Evolutionary conservation across 2,888 invertebrate species (phyloP).

Genomic region (Bellardia pandia): DNA sequence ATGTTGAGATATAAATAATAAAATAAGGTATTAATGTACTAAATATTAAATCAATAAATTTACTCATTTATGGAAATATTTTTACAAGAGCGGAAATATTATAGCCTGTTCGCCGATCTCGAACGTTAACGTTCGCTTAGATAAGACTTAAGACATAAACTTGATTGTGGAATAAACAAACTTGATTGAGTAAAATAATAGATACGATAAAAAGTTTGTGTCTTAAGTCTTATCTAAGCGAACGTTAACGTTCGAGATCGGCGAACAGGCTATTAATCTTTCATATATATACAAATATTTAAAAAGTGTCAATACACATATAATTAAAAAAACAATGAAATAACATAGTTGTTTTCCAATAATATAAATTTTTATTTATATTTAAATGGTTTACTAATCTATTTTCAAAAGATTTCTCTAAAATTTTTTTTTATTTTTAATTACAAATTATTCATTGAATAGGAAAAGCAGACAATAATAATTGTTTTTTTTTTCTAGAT

Average conservation of each 20-base stretch:
- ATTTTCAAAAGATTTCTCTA: not conserved
- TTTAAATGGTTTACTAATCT: not conserved
- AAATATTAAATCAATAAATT: constrained; percentile 68
- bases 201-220: too few species aligned
- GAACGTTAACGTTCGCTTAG: too few species aligned
- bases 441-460: not conserved
- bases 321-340: too few species aligned
- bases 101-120: too few species aligned
- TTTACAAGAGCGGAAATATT: not conserved
- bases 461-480: constrained; percentile 12
- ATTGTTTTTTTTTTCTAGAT: constrained; percentile 10
- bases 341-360: not conserved
- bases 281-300: too few species aligned
- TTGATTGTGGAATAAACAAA: too few species aligned
- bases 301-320: too few species aligned
- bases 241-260: too few species aligned
- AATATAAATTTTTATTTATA: not conserved
- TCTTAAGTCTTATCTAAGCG: too few species aligned
- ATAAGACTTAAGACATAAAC: too few species aligned
- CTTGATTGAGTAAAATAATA: too few species aligned
- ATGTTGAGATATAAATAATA: constrained; percentile 29
- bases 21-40: constrained; percentile 63
- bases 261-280: too few species aligned
- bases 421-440: not conserved
- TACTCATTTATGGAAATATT: constrained; percentile 7